These are phyloP conservation scores for Octodonta nipae DNA, from an alignment of 2,888 invertebrate species.

Conservation along the genomic window DNA sequence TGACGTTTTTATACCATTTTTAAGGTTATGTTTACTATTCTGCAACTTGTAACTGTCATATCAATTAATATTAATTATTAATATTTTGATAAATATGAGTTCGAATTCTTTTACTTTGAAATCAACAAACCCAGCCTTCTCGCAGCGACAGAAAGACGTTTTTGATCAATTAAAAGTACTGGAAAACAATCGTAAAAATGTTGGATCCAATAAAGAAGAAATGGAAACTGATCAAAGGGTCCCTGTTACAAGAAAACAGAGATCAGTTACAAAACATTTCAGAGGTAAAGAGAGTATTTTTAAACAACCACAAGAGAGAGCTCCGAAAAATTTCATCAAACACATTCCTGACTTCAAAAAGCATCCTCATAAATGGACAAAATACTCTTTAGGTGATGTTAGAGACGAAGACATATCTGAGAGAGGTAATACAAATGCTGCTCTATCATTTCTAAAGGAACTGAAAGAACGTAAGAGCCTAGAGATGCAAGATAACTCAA, in stretches of 20 bases:
- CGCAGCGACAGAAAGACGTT: slow-evolving; percentile 51
- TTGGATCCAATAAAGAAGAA: slow-evolving; percentile 8
- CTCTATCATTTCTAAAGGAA: slow-evolving; percentile 60
- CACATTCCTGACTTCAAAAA: slow-evolving; percentile 44
- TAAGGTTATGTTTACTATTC: too few relatives aligned
- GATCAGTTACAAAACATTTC: slow-evolving; percentile 45
- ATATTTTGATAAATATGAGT: neutral
- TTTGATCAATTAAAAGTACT: slow-evolving; percentile 51
- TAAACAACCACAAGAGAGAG: slow-evolving; percentile 56
- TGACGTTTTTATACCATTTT: too few relatives aligned
- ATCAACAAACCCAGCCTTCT: slow-evolving; percentile 29
- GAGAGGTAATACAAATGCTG: slow-evolving; percentile 60
- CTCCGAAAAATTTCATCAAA: slow-evolving; percentile 34
- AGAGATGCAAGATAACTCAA: slow-evolving; percentile 8
- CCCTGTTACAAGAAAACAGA: slow-evolving; percentile 24
- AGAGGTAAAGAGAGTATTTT: slow-evolving; percentile 66
- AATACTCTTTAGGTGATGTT: slow-evolving; percentile 68
- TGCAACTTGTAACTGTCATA: too few relatives aligned
- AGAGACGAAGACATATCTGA: slow-evolving; percentile 64
- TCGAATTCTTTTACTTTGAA: slow-evolving; percentile 14
- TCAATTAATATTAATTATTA: too few relatives aligned
- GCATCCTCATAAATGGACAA: slow-evolving; percentile 72
- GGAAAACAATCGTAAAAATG: slow-evolving; percentile 37
- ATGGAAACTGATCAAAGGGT: slow-evolving; percentile 12
- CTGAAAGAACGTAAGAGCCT: slow-evolving; percentile 37